Percentiles rank a stretch among this genome's conserved stretches.
phyloP scores from a whole-genome alignment of 2,888 invertebrate genomes.

The Chrysomela aeneicollis region DNA sequence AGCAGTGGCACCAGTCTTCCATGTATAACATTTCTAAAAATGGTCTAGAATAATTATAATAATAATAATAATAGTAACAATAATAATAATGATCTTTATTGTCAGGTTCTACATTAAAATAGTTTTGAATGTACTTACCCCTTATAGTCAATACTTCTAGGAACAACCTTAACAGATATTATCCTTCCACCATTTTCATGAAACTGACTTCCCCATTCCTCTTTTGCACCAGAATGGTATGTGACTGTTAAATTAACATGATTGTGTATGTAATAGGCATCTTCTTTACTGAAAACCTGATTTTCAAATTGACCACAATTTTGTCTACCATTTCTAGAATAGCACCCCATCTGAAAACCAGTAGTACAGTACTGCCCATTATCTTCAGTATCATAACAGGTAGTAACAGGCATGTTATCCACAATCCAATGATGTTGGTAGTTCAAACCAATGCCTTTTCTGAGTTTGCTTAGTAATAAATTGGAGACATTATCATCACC shows the following conservation, averaged over 20 bases:
- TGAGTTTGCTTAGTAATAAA: conserved; percentile 77
- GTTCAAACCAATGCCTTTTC: conserved; percentile 89
- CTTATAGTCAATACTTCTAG: conserved; percentile 57
- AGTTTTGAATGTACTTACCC: conserved; percentile 47
- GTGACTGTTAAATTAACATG: conserved; percentile 94
- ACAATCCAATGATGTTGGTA: conserved; percentile 99
- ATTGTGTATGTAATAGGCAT: conserved; percentile 93
- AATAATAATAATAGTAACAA: too few species aligned
- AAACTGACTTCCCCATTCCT: conserved; percentile 86
- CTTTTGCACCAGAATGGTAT: conserved; percentile 88
- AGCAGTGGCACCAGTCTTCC: too few species aligned
- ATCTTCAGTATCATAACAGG: conserved; percentile 78
- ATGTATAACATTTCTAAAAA: too few species aligned
- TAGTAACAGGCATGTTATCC: conserved; percentile 99
- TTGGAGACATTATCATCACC: conserved; percentile 68
- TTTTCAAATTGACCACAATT: conserved; percentile 46
- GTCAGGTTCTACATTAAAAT: too few species aligned
- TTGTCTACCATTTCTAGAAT: conserved; percentile 51
- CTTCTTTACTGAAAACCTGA: conserved; percentile 57
- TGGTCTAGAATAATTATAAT: too few species aligned
- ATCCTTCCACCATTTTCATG: conserved; percentile 88
- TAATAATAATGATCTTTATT: too few species aligned
- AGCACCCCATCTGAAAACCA: conserved; percentile 96
- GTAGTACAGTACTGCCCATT: conserved; percentile 86
- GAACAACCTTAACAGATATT: conserved; percentile 75